Percentiles rank a stretch among this genome's conserved stretches.
These are phyloP conservation scores for Cyanoderma ruficeps DNA, from an alignment of 2,113 vertebrate genomes.

Conservation along the genomic window DNA sequence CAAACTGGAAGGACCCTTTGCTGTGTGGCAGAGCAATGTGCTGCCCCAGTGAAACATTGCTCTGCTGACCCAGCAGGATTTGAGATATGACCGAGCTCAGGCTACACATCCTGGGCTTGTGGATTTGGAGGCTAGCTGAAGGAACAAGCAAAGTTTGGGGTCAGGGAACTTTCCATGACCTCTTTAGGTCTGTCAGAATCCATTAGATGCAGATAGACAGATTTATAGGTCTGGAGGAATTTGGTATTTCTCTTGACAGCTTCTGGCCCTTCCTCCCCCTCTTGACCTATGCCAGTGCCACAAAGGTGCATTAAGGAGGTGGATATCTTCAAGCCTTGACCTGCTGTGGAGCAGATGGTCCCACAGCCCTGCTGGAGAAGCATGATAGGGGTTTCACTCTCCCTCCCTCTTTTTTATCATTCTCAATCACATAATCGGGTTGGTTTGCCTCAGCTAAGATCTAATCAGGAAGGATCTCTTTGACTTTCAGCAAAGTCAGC, in stretches of 20 bases:
- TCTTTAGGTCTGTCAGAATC: background rate
- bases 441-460: conserved; percentile 52
- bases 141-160: background rate
- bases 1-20: background rate
- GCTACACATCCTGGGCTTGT: background rate
- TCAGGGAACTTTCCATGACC: background rate
- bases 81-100: background rate
- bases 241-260: background rate
- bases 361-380: background rate
- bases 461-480: conserved; percentile 55
- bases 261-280: background rate
- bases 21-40: background rate
- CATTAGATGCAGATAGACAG: background rate
- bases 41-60: background rate
- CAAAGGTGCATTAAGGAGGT: background rate
- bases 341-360: background rate
- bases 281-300: background rate
- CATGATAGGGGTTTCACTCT: rapidly evolving
- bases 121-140: background rate
- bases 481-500: conserved; percentile 68
- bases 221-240: background rate
- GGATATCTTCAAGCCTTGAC: background rate
- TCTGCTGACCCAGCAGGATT: background rate
- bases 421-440: background rate
- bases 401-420: background rate